Evolutionary conservation across 2,888 invertebrate genomes (phyloP).

Genomic region (Hypomecis atomaria): DNA sequence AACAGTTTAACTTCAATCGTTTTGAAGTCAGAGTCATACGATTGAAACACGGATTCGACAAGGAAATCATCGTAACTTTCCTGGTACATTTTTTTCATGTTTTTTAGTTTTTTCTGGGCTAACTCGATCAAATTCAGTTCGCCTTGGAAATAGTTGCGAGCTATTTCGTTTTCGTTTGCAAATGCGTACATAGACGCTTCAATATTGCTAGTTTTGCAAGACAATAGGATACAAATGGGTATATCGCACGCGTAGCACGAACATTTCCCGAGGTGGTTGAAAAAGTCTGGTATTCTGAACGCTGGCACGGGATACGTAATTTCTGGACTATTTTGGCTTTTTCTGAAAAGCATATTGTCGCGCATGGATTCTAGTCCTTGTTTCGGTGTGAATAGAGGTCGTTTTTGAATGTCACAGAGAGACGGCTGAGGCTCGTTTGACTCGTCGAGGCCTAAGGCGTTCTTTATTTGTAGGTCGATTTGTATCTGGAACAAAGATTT

Average conservation of each 20-base stretch:
- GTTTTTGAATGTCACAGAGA: slow-evolving; percentile 41
- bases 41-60: slow-evolving; percentile 47
- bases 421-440: slow-evolving; percentile 47
- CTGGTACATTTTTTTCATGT: slow-evolving; percentile 35
- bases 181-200: slow-evolving; percentile 67
- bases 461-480: slow-evolving; percentile 68
- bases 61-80: slow-evolving; percentile 53
- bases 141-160: slow-evolving; percentile 67
- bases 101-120: slow-evolving; percentile 52
- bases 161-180: slow-evolving; percentile 61
- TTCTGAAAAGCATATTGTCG: slow-evolving; percentile 55
- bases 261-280: slow-evolving; percentile 56
- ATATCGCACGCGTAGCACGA: slow-evolving; percentile 61
- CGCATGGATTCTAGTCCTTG: slow-evolving; percentile 66
- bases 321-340: slow-evolving; percentile 56
- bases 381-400: slow-evolving; percentile 45
- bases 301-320: slow-evolving; percentile 44
- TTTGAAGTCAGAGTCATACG: slow-evolving; percentile 48
- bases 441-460: slow-evolving; percentile 61
- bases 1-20: slow-evolving; percentile 55
- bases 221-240: slow-evolving; percentile 51
- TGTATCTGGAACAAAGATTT: slow-evolving; percentile 53
- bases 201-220: slow-evolving; percentile 51
- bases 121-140: slow-evolving; percentile 47
- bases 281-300: slow-evolving; percentile 58